Base-by-base conservation (phyloP, 2,888 invertebrate species). In the Mesorhabditis sp. region DNA sequence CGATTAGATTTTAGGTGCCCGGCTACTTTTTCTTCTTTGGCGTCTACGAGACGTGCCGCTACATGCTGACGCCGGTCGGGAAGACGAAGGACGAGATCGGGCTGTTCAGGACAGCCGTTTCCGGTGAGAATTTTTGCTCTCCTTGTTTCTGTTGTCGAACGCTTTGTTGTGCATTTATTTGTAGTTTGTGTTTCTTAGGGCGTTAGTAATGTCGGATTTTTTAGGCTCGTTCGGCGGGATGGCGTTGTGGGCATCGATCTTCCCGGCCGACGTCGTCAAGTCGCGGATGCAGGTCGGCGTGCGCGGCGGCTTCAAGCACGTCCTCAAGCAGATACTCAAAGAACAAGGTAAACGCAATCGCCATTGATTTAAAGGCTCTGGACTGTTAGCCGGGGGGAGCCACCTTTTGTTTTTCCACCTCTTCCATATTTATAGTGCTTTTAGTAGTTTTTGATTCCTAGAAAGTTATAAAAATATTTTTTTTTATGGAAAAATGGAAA, bases 1-100 rank as follows among this genome's bases (percentile, higher is more conserved):
- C 7, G n/a, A 28, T 13, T 10, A 13, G 7, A 50, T 13, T 7
- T 13, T n/a, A 71, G 69, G 79, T 98, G 93, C 97, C 98, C 0
- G 98, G 98, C 4, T 99, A 98, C 87, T 98, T 98, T 87, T 95
- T 93, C 88, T 99, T 99, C 87, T 99, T 99, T 87, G 98, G 97
- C 64, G 94, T 93, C 75, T 98, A 98, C 88, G 96, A 96, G 89
- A 90, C 91, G 77, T 89, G 90, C 15, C 86, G 91, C 70, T 87
- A 88, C 28, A 69, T 90, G 4, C 82, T 91, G 10, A 88, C 89
- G 13, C 88, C 89, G 5, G 76, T 81, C n/a, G 90, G 89, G 28
- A 87, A 88, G 80, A 86, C 86, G 4, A 89, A 89, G 80, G 89
- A 89, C 75, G 89, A 90, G 64, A 89, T 90, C 72, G 89, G 89